Percentiles rank a stretch among this genome's conserved stretches.
These are phyloP conservation scores for Luehdorfia chinensis DNA, from an alignment of 1,140 invertebrate genomes.

Conservation along the genomic window DNA sequence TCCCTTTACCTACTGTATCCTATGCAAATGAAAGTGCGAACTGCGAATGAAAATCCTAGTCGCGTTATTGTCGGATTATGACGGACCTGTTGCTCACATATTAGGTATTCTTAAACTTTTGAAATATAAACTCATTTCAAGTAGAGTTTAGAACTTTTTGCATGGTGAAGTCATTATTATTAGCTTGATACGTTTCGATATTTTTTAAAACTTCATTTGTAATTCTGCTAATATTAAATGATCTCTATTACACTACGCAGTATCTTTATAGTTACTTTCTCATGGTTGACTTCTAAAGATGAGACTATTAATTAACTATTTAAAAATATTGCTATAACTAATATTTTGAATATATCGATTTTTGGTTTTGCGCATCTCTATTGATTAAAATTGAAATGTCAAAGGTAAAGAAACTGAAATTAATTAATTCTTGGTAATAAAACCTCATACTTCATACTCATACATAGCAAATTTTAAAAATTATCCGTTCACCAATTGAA, in stretches of 20 bases:
- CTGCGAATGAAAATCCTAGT: constrained; percentile 62
- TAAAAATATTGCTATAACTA: neutral
- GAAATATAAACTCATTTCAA: constrained; percentile 20
- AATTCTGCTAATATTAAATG: neutral
- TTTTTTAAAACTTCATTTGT: neutral
- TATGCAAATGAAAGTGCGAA: constrained; percentile 63
- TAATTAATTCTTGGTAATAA: too few relatives aligned
- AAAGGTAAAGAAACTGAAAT: too few relatives aligned
- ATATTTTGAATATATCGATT: neutral
- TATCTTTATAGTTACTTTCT: neutral
- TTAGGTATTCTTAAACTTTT: constrained; percentile 59
- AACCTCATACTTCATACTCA: too few relatives aligned
- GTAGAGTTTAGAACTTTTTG: constrained; percentile 5
- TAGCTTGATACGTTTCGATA: neutral
- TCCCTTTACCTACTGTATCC: constrained; percentile 35
- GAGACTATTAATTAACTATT: neutral
- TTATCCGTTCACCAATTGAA: too few relatives aligned
- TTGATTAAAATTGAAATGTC: neutral
- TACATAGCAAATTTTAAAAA: too few relatives aligned
- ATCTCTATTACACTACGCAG: neutral
- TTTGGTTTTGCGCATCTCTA: neutral
- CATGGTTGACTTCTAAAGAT: neutral
- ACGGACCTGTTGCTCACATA: constrained; percentile 69
- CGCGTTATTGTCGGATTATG: constrained; percentile 68
- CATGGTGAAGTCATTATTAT: neutral